Evolutionary conservation across 2,797 vertebrate species (phyloP).

Genomic region (Schizopygopsis pylzovi): DNA sequence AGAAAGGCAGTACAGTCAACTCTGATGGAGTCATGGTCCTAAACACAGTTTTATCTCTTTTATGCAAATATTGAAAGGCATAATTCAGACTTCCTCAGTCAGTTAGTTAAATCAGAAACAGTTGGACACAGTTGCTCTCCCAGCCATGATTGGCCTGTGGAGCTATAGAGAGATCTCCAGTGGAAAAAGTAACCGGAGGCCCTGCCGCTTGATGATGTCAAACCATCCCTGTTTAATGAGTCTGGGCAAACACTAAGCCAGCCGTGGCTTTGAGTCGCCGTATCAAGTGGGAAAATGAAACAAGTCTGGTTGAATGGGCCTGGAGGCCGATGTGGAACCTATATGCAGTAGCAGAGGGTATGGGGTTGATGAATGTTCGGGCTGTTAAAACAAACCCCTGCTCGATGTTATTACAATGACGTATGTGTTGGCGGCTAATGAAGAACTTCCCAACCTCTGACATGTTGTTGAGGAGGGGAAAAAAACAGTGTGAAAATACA

Average conservation of each 20-base stretch:
- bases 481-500: conserved; percentile 53
- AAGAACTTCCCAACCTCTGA: conserved; percentile 52
- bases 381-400: conserved; percentile 71
- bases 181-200: conserved; percentile 39
- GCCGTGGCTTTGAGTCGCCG: conserved; percentile 43
- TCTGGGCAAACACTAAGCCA: conserved; percentile 24
- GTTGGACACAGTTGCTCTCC: conserved; percentile 60
- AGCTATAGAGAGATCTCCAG: conserved; percentile 25
- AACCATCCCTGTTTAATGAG: conserved; percentile 37
- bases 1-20: background rate
- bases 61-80: conserved; percentile 68
- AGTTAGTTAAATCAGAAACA: conserved; percentile 78
- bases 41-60: conserved; percentile 67
- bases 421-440: conserved; percentile 62
- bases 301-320: conserved; percentile 20
- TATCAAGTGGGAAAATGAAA: conserved; percentile 51
- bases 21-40: background rate
- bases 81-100: conserved; percentile 71
- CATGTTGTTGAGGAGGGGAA: conserved; percentile 31
- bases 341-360: conserved; percentile 67
- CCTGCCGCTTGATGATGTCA: conserved; percentile 36
- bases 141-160: conserved; percentile 35
- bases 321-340: conserved; percentile 61
- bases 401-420: conserved; percentile 72
- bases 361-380: conserved; percentile 67